Percentiles rank a stretch among this genome's conserved stretches.
These are phyloP conservation scores for Hippocampus mohnikei DNA, from an alignment of 2,113 vertebrate genomes.

Conservation along the genomic window DNA sequence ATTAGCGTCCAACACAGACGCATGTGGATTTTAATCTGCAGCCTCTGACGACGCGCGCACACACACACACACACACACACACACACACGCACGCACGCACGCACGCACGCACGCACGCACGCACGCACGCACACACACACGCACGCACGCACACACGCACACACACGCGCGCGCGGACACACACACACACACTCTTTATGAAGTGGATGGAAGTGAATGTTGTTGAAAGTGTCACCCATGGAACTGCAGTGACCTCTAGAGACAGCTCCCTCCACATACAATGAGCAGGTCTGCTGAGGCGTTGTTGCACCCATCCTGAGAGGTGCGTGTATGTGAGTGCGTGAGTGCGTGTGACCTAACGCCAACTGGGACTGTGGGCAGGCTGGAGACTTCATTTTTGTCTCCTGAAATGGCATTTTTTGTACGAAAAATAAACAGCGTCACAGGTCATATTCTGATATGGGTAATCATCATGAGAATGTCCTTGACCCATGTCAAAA, in stretches of 20 bases:
- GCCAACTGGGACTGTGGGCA: slow-evolving; percentile 28
- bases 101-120: slow-evolving; percentile 17
- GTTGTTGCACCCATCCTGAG: slow-evolving; percentile 36
- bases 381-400: background rate
- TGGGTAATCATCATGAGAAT: too few relatives aligned
- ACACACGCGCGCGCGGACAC: too few relatives aligned
- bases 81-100: background rate
- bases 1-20: slow-evolving; percentile 31
- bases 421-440: background rate
- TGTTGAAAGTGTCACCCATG: slow-evolving; percentile 70
- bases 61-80: background rate
- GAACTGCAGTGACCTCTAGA: slow-evolving; percentile 81
- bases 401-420: background rate
- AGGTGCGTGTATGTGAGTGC: slow-evolving; percentile 22
- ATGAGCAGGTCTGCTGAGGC: slow-evolving; percentile 50
- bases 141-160: slow-evolving; percentile 36
- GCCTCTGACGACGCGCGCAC: slow-evolving; percentile 38
- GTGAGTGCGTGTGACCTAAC: slow-evolving; percentile 18
- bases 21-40: slow-evolving; percentile 44
- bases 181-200: background rate
- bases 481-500: too few relatives aligned
- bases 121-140: slow-evolving; percentile 7
- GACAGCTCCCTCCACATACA: slow-evolving; percentile 73
- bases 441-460: background rate
- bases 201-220: background rate